These are phyloP conservation scores for Bombus impatiens DNA, from an alignment of 1,140 invertebrate species.

Conservation along the genomic window DNA sequence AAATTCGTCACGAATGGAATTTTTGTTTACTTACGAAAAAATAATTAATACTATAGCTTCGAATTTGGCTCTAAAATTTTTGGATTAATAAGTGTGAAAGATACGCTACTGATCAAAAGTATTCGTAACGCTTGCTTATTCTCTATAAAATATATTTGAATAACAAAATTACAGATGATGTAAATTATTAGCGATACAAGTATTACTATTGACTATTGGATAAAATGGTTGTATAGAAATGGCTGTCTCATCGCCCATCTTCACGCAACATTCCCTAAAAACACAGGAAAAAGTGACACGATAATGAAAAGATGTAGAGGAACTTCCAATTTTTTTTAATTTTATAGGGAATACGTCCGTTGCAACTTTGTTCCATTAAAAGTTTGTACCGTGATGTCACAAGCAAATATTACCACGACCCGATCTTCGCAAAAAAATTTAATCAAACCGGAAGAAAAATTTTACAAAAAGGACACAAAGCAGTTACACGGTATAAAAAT, in stretches of 20 bases:
- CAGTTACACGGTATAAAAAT: not conserved
- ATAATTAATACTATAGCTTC: too few species aligned
- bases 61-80: too few species aligned
- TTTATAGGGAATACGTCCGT: not conserved
- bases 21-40: too few species aligned
- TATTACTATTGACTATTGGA: not conserved
- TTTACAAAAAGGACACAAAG: not conserved
- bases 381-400: not conserved
- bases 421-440: not conserved
- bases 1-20: too few species aligned
- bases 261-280: not conserved
- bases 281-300: not conserved
- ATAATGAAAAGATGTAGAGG: not conserved
- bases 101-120: too few species aligned
- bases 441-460: not conserved
- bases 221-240: not conserved
- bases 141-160: too few species aligned
- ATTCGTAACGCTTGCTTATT: too few species aligned
- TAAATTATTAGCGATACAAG: not conserved
- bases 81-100: too few species aligned
- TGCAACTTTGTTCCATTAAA: constrained; percentile 17
- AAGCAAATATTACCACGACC: not conserved
- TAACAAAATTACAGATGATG: not conserved
- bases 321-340: not conserved
- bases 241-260: not conserved